Base-by-base conservation (phyloP, 2,888 invertebrate species). In the Acanthoscelides obtectus region DNA sequence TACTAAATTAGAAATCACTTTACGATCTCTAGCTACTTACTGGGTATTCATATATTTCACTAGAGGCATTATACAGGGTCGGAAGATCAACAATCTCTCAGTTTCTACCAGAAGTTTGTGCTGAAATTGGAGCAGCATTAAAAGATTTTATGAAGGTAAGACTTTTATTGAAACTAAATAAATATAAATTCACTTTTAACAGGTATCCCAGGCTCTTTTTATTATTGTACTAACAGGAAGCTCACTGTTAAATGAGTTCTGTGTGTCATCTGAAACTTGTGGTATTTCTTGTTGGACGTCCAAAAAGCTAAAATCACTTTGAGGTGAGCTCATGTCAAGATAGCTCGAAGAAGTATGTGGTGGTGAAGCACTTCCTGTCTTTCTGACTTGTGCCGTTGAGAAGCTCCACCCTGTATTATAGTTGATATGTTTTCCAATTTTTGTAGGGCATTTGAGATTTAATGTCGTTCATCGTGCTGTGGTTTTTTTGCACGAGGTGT, bases 11-110 rank as follows among this genome's bases (percentile, higher is more conserved):
- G 68, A 68, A 68, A 68, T 68, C 8, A n/a, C 20, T 8, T 63
- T 63, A 63, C 63, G 63, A 63, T 63, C 8, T 63, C 19, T 63
- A 63, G 63, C 63, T 63, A 63, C n/a, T n/a, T n/a, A n/a, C n/a
- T n/a, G n/a, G n/a, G n/a, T n/a, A 63, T 63, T 63, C 63, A 63
- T 63, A 63, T 63, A 63, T 8, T 63, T 63, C 63, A 63, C 63
- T 63, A 19, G 63, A 63, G 19, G 63, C 63, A 63, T 19, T 63
- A 19, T 68, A 68, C 20, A 68, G 68, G 22, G 68, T 68, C 20
- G 22, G 68, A 68, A 21, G 22, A 68, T 68, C 68, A 8, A 68
- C 68, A 68, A 68, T 68, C 8, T 21, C 68, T 8, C 68, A 68
- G 22, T 68, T 68, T 25, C 8, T 68, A n/a, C 20, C 12, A n/a